Percentiles rank a stretch among this genome's conserved stretches.
Evolutionary conservation across 2,797 vertebrate genomes (phyloP).

Genomic region (Pseudotriccus pelzelni): DNA sequence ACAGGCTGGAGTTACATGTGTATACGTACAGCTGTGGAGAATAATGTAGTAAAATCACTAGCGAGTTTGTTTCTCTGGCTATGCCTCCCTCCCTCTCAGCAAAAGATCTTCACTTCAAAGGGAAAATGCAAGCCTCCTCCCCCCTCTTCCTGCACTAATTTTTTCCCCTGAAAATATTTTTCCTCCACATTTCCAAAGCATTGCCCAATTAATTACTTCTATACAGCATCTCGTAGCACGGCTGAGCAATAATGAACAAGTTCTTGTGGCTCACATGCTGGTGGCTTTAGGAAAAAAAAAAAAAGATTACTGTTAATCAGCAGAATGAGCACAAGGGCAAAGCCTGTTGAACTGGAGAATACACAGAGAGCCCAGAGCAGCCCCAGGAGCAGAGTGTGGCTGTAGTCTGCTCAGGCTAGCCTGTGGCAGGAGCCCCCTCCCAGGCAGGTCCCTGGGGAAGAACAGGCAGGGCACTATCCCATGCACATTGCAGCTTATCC

Average conservation of each 20-base stretch:
- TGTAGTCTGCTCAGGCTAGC: background rate
- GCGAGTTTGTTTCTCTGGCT: background rate
- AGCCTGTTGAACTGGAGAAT: constrained; percentile 64
- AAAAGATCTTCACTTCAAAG: constrained; percentile 41
- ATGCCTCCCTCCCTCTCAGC: background rate
- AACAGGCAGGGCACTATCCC: background rate
- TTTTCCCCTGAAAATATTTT: constrained; percentile 63
- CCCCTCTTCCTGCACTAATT: constrained; percentile 34
- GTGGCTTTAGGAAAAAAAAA: constrained; percentile 72
- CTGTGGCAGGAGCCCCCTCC: constrained; percentile 40
- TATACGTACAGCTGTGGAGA: background rate
- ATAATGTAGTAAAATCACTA: background rate
- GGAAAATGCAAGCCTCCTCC: background rate
- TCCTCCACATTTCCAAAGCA: constrained; percentile 56
- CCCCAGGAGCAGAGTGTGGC: background rate
- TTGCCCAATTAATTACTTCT: constrained; percentile 74
- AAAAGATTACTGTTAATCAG: constrained; percentile 74
- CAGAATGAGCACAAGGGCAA: constrained; percentile 73
- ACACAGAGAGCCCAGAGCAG: constrained; percentile 31
- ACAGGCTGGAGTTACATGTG: background rate
- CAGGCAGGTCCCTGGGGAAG: background rate
- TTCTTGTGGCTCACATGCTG: constrained; percentile 73
- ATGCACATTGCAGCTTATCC: background rate
- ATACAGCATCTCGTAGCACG: constrained; percentile 70
- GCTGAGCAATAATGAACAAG: constrained; percentile 75